phyloP scores from a whole-genome alignment of 2,113 vertebrate species.

The Ciconia maguari region DNA sequence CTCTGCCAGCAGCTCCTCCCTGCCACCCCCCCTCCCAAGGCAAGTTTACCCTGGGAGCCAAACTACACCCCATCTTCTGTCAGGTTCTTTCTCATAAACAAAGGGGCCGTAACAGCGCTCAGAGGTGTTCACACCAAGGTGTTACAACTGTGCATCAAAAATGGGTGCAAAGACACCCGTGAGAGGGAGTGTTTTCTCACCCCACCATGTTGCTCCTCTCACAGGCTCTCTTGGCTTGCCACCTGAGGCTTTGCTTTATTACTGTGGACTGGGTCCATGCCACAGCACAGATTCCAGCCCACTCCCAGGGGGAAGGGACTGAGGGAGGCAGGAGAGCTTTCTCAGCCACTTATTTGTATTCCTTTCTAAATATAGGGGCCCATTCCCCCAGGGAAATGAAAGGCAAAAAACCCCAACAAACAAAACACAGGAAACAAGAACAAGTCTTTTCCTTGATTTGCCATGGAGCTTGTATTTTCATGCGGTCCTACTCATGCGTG shows the following conservation, averaged over 20 bases:
- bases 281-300: not conserved
- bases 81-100: not conserved
- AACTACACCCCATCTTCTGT: not conserved
- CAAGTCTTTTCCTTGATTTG: not conserved
- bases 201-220: not conserved
- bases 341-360: not conserved
- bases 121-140: not conserved
- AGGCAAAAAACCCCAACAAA: not conserved
- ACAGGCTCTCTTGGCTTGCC: not conserved
- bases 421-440: not conserved
- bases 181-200: fast-evolving
- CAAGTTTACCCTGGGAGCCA: not conserved
- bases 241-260: not conserved
- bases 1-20: not conserved
- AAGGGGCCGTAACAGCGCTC: fast-evolving
- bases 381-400: not conserved
- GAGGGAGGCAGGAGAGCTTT: not conserved
- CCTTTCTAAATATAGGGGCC: not conserved
- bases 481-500: fast-evolving
- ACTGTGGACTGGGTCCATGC: not conserved
- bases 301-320: not conserved
- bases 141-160: not conserved
- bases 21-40: too few relatives aligned
- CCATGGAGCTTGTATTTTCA: not conserved
- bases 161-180: fast-evolving